Percentiles rank a stretch among this genome's conserved stretches.
Evolutionary conservation across 2,888 invertebrate species (phyloP).

Genomic region (Acrocera orbiculus): DNA sequence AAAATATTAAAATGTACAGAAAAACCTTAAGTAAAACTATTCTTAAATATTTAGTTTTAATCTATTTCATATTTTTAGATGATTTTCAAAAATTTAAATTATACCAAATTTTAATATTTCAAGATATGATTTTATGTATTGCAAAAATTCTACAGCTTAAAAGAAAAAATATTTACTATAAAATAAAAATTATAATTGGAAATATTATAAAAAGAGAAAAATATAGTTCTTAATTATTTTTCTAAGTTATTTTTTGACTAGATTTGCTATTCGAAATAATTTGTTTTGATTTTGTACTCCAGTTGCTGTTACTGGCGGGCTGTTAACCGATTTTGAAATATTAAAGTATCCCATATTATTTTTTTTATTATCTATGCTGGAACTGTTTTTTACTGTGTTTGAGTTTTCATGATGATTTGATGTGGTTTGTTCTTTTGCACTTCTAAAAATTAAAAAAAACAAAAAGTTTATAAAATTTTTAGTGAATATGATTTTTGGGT

Average conservation of each 20-base stretch:
- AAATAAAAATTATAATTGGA: not conserved
- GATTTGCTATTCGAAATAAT: slow-evolving; percentile 13
- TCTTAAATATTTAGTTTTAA: no score
- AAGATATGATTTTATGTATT: no score
- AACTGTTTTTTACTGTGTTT: slow-evolving; percentile 3
- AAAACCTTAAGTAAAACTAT: no score
- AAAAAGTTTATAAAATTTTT: not conserved
- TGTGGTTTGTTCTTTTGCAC: slow-evolving; percentile 34
- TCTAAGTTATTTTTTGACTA: slow-evolving; percentile 15
- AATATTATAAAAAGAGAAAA: not conserved
- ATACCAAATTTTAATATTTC: no score
- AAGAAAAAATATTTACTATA: not conserved
- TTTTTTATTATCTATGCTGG: slow-evolving; percentile 3
- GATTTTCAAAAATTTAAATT: no score
- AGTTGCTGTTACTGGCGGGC: slow-evolving; percentile 1
- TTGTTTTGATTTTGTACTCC: slow-evolving; percentile 11
- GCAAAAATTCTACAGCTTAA: not conserved
- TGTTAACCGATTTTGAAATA: slow-evolving; percentile 1
- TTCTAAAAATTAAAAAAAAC: slow-evolving; percentile 24
- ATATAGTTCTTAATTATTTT: not conserved
- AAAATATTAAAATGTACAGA: no score
- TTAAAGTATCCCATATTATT: not conserved
- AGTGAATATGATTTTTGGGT: not conserved
- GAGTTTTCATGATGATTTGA: not conserved
- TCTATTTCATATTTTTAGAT: no score